These are phyloP conservation scores for Ophraella communa DNA, from an alignment of 2,888 invertebrate species.

Conservation along the genomic window DNA sequence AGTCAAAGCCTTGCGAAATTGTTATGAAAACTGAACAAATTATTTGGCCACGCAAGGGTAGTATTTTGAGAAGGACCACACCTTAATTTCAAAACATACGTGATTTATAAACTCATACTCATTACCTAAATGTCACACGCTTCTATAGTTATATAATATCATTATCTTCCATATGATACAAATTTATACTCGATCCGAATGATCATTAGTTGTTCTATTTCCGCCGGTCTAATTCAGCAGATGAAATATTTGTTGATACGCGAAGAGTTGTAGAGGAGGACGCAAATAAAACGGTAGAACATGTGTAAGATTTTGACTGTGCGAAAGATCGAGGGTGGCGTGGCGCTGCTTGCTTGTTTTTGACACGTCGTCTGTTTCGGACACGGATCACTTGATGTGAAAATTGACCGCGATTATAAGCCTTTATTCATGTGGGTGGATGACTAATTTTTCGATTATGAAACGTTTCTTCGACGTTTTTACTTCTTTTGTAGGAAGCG, in stretches of 20 bases:
- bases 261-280: conserved; percentile 2
- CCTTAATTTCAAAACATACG: too few species aligned
- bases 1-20: too few species aligned
- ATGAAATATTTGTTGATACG: conserved; percentile 15
- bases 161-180: too few species aligned
- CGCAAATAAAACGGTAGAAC: conserved; percentile 30
- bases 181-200: too few species aligned
- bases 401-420: conserved; percentile 29
- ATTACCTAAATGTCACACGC: too few species aligned
- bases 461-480: conserved; percentile 6
- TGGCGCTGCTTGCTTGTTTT: conserved; percentile 25
- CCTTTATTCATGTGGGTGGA: conserved; percentile 24
- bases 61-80: too few species aligned
- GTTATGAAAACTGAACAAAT: too few species aligned
- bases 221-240: conserved; percentile 9
- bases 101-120: too few species aligned
- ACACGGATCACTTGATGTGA: conserved; percentile 28
- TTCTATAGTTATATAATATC: too few species aligned
- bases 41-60: too few species aligned
- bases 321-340: conserved; percentile 38
- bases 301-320: conserved; percentile 38
- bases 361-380: conserved; percentile 28
- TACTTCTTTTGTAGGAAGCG: conserved; percentile 1
- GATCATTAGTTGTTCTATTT: not conserved
- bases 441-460: conserved; percentile 27